Evolutionary conservation across 2,113 vertebrate genomes (phyloP).

Genomic region (Emydura subglobosa): DNA sequence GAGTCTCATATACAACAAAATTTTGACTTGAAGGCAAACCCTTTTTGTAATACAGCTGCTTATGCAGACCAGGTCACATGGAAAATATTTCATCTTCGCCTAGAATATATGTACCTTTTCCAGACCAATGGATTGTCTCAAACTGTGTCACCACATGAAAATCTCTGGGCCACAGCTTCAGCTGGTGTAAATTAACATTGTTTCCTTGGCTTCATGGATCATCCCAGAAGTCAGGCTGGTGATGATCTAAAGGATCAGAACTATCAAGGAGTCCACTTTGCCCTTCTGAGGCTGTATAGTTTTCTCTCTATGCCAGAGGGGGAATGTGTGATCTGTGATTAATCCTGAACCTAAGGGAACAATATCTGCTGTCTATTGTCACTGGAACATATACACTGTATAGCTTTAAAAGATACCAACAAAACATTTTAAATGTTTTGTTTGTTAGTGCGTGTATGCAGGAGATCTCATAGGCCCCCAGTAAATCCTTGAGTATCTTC

Average conservation of each 20-base stretch:
- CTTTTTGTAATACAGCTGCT: not conserved
- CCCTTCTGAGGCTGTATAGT: slow-evolving; percentile 20
- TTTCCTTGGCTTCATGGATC: not conserved
- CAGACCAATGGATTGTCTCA: not conserved
- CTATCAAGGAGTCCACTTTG: not conserved
- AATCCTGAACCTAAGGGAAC: slow-evolving; percentile 48
- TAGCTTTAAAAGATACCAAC: not conserved
- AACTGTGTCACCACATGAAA: not conserved
- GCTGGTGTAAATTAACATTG: not conserved
- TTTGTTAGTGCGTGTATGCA: rapidly evolving
- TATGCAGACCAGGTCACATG: slow-evolving; percentile 35
- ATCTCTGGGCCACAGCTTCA: not conserved
- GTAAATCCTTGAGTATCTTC: not conserved
- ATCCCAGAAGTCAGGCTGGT: not conserved
- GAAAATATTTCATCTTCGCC: slow-evolving; percentile 31
- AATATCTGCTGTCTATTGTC: slow-evolving; percentile 21
- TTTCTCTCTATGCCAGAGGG: slow-evolving; percentile 49
- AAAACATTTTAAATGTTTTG: not conserved
- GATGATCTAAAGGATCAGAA: not conserved
- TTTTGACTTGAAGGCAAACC: slow-evolving; percentile 41
- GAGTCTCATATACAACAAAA: not conserved
- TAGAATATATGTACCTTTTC: slow-evolving; percentile 36
- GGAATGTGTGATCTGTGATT: slow-evolving; percentile 16
- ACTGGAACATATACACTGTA: not conserved
- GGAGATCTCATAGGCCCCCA: not conserved